Evolutionary conservation across 2,797 vertebrate genomes (phyloP).

Genomic region (Chaenodraco wilsoni): DNA sequence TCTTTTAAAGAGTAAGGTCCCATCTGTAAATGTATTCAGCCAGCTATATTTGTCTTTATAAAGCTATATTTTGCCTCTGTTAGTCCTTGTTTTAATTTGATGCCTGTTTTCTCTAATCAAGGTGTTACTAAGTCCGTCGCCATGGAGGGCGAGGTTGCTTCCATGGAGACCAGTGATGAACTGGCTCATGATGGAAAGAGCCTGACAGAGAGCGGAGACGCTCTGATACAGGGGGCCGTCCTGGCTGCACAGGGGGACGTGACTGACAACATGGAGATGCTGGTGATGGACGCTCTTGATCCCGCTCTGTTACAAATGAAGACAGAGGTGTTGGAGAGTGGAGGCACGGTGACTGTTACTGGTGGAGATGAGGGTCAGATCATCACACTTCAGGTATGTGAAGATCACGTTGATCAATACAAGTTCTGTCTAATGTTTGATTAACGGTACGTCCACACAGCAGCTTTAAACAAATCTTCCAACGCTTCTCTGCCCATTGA

Average conservation of each 20-base stretch:
- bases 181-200: conserved; percentile 91
- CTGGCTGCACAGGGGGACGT: conserved; percentile 77
- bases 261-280: conserved; percentile 91
- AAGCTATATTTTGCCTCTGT: not conserved
- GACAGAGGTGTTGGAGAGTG: conserved; percentile 94
- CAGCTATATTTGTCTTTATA: too few species aligned
- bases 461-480: too few species aligned
- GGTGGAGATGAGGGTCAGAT: conserved; percentile 97
- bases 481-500: too few species aligned
- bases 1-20: too few species aligned
- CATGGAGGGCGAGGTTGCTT: conserved; percentile 78
- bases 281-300: conserved; percentile 97
- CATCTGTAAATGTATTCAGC: too few species aligned
- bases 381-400: conserved; percentile 88
- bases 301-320: conserved; percentile 97
- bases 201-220: conserved; percentile 88
- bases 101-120: not conserved
- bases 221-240: conserved; percentile 79
- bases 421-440: not conserved
- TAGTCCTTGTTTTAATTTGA: not conserved
- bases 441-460: not conserved
- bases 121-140: conserved; percentile 43
- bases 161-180: conserved; percentile 79
- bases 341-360: conserved; percentile 84
- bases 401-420: not conserved